Evolutionary conservation across 2,113 vertebrate genomes (phyloP).

Genomic region (Rattus norvegicus): DNA sequence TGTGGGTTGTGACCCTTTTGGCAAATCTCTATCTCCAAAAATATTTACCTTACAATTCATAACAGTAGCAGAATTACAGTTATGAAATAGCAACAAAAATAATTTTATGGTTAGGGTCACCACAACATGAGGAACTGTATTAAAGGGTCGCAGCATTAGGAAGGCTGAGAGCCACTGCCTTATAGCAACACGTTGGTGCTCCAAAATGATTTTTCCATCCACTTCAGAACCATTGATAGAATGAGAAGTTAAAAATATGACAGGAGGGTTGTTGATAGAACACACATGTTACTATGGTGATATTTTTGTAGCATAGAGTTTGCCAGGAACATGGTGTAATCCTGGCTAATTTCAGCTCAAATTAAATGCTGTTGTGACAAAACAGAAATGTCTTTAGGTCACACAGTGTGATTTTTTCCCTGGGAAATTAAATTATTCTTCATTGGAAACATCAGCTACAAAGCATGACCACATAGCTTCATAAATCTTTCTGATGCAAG

Average conservation of each 20-base stretch:
- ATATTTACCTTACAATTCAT: neutral
- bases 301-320: conserved; percentile 70
- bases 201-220: conserved; percentile 1
- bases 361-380: conserved; percentile 79
- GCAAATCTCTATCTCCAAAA: neutral
- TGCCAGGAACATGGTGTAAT: conserved; percentile 80
- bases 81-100: neutral
- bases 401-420: conserved; percentile 73
- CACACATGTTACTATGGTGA: conserved; percentile 79
- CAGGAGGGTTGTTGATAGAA: conserved; percentile 77
- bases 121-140: neutral
- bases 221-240: conserved; percentile 69
- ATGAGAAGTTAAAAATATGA: conserved; percentile 55
- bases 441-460: conserved; percentile 75
- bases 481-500: conserved; percentile 79
- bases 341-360: conserved; percentile 77
- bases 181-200: conserved; percentile 22
- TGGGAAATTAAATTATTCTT: conserved; percentile 82
- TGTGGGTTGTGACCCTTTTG: neutral
- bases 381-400: conserved; percentile 81
- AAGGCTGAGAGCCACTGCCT: neutral
- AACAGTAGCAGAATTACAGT: neutral
- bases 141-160: neutral
- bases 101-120: neutral
- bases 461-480: conserved; percentile 74